A percentile compares a stretch with the other conserved stretches of the same genome.
These are phyloP conservation scores for Pelecanoides urinatrix DNA, from an alignment of 2,113 vertebrate genomes.

Conservation along the genomic window DNA sequence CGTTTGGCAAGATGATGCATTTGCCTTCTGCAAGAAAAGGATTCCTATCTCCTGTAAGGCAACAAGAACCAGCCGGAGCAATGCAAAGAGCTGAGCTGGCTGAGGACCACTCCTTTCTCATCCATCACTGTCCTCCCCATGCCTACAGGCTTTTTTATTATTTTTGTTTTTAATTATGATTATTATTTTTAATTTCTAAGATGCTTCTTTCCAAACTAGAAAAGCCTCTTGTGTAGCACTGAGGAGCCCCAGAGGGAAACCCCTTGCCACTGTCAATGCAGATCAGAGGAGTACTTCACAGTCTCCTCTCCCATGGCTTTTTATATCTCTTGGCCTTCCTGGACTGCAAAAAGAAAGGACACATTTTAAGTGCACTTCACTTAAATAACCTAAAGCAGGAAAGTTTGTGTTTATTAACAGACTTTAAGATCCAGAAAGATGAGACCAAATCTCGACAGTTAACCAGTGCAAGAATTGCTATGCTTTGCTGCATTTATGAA, in stretches of 20 bases:
- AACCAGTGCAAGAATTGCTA: neutral
- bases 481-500: neutral
- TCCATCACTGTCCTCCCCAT: neutral
- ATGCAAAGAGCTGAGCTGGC: neutral
- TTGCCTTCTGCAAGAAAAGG: neutral
- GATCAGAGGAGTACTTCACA: neutral
- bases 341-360: neutral
- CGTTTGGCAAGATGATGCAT: rapidly evolving
- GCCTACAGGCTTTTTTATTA: neutral
- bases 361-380: neutral
- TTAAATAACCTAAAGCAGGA: neutral
- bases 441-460: neutral
- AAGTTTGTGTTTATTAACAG: neutral
- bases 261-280: neutral
- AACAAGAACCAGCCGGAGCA: neutral
- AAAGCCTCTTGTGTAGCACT: neutral
- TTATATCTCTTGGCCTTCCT: no score
- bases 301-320: neutral
- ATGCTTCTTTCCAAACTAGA: neutral
- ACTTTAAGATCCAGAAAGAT: neutral
- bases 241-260: neutral
- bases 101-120: neutral
- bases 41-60: neutral
- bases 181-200: neutral
- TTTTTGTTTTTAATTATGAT: neutral